A percentile compares a stretch with the other conserved stretches of the same genome.
These are phyloP conservation scores for Pristis pectinata DNA, from an alignment of 2,797 vertebrate species.

Conservation along the genomic window DNA sequence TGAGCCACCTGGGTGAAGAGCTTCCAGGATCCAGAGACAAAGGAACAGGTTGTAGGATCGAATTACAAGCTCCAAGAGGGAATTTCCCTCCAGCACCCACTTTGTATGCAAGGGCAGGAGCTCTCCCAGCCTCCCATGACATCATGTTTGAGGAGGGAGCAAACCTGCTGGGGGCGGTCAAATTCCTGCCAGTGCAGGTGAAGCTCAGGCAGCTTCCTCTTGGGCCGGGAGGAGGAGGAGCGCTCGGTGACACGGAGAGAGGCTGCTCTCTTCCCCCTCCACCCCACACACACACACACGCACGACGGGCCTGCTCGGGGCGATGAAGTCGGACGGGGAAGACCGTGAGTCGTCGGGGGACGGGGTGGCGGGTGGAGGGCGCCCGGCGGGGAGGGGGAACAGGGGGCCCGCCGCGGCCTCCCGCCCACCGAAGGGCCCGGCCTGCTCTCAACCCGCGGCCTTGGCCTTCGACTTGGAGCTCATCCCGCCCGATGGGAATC, in stretches of 20 bases:
- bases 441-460: background rate
- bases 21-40: background rate
- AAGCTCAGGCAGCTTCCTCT: slow-evolving; percentile 48
- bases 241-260: slow-evolving; percentile 40
- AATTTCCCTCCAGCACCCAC: too few species aligned
- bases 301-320: slow-evolving; percentile 49
- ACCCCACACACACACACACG: background rate
- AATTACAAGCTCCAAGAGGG: background rate
- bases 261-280: background rate
- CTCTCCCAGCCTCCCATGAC: slow-evolving; percentile 46
- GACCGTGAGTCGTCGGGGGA: slow-evolving; percentile 52
- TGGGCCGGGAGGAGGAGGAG: slow-evolving; percentile 45
- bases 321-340: slow-evolving; percentile 61
- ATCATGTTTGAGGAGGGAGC: slow-evolving; percentile 45
- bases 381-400: background rate
- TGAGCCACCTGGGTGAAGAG: background rate
- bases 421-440: too few species aligned
- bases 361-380: slow-evolving; percentile 42
- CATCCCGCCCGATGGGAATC: too few species aligned
- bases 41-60: background rate
- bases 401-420: too few species aligned
- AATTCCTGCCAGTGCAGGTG: slow-evolving; percentile 56
- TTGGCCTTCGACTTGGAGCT: too few species aligned
- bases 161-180: slow-evolving; percentile 50
- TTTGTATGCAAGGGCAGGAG: background rate